These are phyloP conservation scores for Staurois parvus DNA, from an alignment of 2,797 vertebrate genomes.

Conservation along the genomic window DNA sequence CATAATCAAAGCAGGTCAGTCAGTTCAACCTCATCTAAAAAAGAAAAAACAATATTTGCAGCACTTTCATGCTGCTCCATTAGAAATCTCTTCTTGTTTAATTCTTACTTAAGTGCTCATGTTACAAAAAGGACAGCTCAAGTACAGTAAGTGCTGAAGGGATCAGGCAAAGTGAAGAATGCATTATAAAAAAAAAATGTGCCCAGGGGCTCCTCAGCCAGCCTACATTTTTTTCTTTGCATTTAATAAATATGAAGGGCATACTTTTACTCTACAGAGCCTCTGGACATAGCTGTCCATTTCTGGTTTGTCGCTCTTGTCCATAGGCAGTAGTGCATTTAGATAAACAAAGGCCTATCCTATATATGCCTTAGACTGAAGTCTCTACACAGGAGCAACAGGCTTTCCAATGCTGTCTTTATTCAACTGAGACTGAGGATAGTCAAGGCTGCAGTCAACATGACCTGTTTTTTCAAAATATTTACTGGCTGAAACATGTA, in stretches of 20 bases:
- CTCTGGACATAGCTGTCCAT: slow-evolving; percentile 28
- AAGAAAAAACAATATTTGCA: slow-evolving; percentile 45
- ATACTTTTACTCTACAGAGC: slow-evolving; percentile 17
- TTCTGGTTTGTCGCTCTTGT: slow-evolving; percentile 8
- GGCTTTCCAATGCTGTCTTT: background rate
- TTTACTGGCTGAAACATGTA: too few species aligned
- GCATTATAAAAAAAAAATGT: slow-evolving; percentile 42
- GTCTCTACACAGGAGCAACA: background rate
- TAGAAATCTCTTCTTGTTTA: slow-evolving; percentile 44
- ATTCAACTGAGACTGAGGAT: too few species aligned
- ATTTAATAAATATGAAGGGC: slow-evolving; percentile 11
- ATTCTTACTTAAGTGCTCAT: slow-evolving; percentile 49
- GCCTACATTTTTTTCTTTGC: slow-evolving; percentile 7
- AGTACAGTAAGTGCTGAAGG: slow-evolving; percentile 46
- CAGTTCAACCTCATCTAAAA: slow-evolving; percentile 56
- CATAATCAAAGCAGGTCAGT: slow-evolving; percentile 34
- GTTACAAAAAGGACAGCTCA: slow-evolving; percentile 58
- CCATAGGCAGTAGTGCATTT: background rate
- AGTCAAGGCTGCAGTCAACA: too few species aligned
- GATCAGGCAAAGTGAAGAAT: slow-evolving; percentile 26
- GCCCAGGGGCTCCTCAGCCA: slow-evolving; percentile 25
- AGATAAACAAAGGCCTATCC: background rate
- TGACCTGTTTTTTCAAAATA: too few species aligned
- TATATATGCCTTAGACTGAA: too few species aligned
- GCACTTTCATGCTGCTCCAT: slow-evolving; percentile 19